Base-by-base conservation (phyloP, 1,140 invertebrate species). In the Proales similis region DNA sequence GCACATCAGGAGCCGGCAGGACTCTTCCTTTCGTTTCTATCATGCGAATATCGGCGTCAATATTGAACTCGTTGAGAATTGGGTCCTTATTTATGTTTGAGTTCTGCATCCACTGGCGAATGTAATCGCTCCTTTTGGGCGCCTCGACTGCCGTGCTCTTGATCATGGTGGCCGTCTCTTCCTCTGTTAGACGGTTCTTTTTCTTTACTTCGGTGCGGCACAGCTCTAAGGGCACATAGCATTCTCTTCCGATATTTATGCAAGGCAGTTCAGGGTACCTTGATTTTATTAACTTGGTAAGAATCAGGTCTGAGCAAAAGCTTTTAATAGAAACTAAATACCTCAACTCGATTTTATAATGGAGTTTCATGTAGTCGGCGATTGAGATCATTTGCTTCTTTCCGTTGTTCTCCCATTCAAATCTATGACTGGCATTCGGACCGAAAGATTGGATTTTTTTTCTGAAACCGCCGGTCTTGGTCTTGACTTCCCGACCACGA, bases 11-110 rank as follows among this genome's bases (percentile, higher is more conserved):
- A 48, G 94, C 89, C 45, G 88, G 88, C 68, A 99, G 77, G 17
- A 99, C 90, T 26, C 95, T 84, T 19, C 95, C 94, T 53, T 92
- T 82, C n/a, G 98, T 92, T 79, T 99, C 94, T 85, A 96, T 95
- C 94, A 99, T 98, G 68, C 84, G 89, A 71, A 93, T 91, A 43
- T 87, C 90, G 68, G 98, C 96, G 26, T 88, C 90, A 64, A 98
- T 80, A 36, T 93, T 93, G 77, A 98, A 99, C 77, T 96, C 92
- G 77, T 97, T 90, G 33, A 98, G 90, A 74, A 95, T 97, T 1
- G 91, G 86, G 73, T 99, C 95, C 45, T 39, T 6, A 26, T 57
- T 39, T 24, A 57, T 42, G 11, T 57, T 42, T 4, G 33, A 42
- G 17, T 39, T 19, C 11, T 57, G 29, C 3, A 12, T 26, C 51